These are phyloP conservation scores for Catharus fuscescens DNA, from an alignment of 2,113 vertebrate species.

Conservation along the genomic window DNA sequence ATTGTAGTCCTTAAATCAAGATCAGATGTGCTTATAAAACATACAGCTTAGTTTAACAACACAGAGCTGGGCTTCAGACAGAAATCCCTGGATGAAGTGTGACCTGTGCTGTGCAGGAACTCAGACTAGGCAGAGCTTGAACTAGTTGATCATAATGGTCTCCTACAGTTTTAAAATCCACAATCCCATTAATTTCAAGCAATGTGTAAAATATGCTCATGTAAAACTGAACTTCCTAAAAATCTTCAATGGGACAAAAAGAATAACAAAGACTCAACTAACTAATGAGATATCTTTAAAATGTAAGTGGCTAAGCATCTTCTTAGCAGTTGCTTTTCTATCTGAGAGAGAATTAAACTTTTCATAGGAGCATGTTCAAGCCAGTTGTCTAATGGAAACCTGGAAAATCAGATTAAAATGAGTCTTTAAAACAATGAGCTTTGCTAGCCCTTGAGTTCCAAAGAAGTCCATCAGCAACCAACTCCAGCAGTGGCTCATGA, in stretches of 20 bases:
- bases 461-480: background rate
- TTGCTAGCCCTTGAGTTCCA: background rate
- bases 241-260: background rate
- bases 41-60: slow-evolving; percentile 10
- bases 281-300: background rate
- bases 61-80: background rate
- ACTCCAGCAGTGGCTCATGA: background rate
- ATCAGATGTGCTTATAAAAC: slow-evolving; percentile 34
- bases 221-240: background rate
- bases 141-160: background rate
- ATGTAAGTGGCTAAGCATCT: background rate
- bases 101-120: background rate
- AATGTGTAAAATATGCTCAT: background rate
- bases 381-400: background rate
- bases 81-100: background rate
- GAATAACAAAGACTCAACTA: background rate
- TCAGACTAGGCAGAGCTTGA: background rate
- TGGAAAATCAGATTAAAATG: background rate
- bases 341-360: background rate
- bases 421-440: background rate
- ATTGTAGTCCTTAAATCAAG: slow-evolving; percentile 49
- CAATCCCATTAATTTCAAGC: background rate
- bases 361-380: background rate
- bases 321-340: background rate
- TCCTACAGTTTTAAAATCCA: background rate